These are phyloP conservation scores for Actinia equina DNA, from an alignment of 64 coral and sea anemone species.

Conservation along the genomic window DNA sequence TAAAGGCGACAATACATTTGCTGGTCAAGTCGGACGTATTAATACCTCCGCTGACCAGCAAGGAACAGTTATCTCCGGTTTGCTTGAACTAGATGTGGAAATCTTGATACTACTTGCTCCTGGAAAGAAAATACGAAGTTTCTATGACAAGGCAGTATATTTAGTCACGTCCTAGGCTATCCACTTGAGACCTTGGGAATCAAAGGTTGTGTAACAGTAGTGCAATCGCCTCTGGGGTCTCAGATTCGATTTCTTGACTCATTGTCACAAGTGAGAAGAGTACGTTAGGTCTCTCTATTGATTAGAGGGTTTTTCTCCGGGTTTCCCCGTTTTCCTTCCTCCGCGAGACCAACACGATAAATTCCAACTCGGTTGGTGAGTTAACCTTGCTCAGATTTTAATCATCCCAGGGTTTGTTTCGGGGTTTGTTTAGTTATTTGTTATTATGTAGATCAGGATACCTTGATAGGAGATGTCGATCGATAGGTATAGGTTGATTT, in stretches of 20 bases:
- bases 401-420: background rate
- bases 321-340: too few relatives aligned
- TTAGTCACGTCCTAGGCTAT: too few relatives aligned
- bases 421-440: too few relatives aligned
- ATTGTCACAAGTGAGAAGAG: too few relatives aligned
- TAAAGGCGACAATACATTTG: background rate
- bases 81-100: constrained; percentile 82
- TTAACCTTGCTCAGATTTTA: background rate
- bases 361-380: background rate
- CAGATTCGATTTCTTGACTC: too few relatives aligned
- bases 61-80: constrained; percentile 52
- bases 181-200: too few relatives aligned
- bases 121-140: constrained; percentile 5
- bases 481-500: constrained; percentile 60
- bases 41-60: background rate
- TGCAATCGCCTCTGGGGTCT: too few relatives aligned
- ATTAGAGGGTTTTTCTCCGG: too few relatives aligned
- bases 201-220: too few relatives aligned
- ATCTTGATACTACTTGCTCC: constrained; percentile 88
- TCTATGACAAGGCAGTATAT: too few relatives aligned
- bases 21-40: background rate
- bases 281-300: too few relatives aligned
- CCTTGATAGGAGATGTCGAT: constrained; percentile 62
- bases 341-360: too few relatives aligned
- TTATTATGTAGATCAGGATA: constrained; percentile 31